phyloP scores from a whole-genome alignment of 1,140 invertebrate genomes.

The Antheraea mylitta region DNA sequence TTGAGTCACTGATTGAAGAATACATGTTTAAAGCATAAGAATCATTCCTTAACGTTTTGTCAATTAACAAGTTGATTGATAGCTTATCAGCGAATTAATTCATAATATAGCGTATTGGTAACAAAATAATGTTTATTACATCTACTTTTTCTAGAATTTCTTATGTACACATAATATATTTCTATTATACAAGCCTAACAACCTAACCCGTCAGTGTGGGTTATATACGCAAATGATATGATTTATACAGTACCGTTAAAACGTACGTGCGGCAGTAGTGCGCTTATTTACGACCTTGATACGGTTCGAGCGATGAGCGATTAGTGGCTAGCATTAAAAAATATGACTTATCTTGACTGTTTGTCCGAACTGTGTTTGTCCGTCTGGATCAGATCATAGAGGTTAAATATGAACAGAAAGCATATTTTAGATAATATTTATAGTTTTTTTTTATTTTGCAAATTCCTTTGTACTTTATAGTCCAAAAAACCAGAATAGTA shows the following conservation, averaged over 20 bases:
- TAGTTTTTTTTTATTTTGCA: neutral
- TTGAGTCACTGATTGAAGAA: too few species aligned
- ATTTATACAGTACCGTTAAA: neutral
- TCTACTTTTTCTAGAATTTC: too few species aligned
- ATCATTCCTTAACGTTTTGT: too few species aligned
- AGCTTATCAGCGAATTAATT: too few species aligned
- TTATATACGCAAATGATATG: neutral
- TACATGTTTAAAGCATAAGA: too few species aligned
- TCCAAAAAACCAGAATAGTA: neutral
- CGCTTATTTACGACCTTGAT: constrained; percentile 1
- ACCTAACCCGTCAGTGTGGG: neutral
- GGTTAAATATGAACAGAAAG: neutral
- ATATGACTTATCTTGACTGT: neutral
- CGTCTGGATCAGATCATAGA: neutral
- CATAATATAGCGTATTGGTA: too few species aligned
- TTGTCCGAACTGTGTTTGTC: neutral
- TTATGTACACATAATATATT: too few species aligned
- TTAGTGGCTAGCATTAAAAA: neutral
- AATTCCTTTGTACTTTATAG: neutral
- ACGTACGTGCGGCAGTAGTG: neutral
- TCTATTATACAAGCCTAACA: too few species aligned
- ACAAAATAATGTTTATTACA: too few species aligned
- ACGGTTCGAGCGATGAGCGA: neutral
- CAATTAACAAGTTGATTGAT: too few species aligned
- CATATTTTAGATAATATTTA: neutral